These are phyloP conservation scores for Leptopilina myrica DNA, from an alignment of 2,888 invertebrate species.

Conservation along the genomic window DNA sequence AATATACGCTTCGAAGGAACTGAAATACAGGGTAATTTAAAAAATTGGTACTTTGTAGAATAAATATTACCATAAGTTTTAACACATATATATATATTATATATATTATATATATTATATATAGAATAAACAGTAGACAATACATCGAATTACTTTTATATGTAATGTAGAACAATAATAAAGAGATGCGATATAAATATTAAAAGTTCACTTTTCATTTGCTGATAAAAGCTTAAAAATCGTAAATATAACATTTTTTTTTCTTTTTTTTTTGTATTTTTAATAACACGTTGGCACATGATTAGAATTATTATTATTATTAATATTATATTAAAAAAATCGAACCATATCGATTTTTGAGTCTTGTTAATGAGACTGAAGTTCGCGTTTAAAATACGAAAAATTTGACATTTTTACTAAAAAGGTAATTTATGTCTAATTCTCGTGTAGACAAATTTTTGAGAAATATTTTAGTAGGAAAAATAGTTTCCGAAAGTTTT, in stretches of 20 bases:
- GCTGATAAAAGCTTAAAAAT: conserved; percentile 34
- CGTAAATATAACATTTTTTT: conserved; percentile 44
- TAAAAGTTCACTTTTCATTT: conserved; percentile 33
- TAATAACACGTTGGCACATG: conserved; percentile 57
- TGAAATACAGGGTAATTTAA: conserved; percentile 21
- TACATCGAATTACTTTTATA: conserved; percentile 30
- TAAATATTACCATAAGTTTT: conserved; percentile 2
- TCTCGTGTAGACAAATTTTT: too few relatives aligned
- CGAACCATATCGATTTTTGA: conserved; percentile 25
- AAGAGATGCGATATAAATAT: conserved; percentile 48
- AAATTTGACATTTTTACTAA: too few relatives aligned
- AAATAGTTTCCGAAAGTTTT: too few relatives aligned
- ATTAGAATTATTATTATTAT: conserved; percentile 55
- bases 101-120: background rate
- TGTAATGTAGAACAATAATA: conserved; percentile 36
- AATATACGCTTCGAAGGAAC: conserved; percentile 13
- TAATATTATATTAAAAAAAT: background rate
- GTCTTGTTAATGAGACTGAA: background rate
- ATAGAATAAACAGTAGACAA: conserved; percentile 12
- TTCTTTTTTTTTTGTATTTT: background rate
- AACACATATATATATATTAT: conserved; percentile 18
- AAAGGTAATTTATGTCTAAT: too few relatives aligned
- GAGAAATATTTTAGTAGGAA: too few relatives aligned
- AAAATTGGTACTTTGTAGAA: background rate
- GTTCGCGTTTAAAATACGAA: too few relatives aligned